Evolutionary conservation across 1,140 invertebrate species (phyloP), one percentile per base, ranked within the genome.

Genomic region (Cydia pomonella): DNA sequence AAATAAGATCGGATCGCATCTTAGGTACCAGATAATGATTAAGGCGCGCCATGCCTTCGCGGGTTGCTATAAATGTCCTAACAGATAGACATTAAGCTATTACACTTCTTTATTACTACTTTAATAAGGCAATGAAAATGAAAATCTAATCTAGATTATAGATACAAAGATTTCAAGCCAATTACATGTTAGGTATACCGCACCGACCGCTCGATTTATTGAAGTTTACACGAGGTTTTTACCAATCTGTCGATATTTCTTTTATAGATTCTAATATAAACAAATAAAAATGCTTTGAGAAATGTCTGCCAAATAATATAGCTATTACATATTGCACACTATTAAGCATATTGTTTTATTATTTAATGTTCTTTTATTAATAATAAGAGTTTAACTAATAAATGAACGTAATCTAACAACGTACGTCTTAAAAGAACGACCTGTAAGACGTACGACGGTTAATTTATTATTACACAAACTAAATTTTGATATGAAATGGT

Each of bases 1-100:
- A 92, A 91, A 91, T 92, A 76, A 77, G 82, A 80, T 84, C 77
- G 75, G 79, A 88, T 86, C 85, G 84, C 81, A 77, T 82, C 80
- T n/a, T 82, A 83, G 76, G 63, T 66, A 83, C 82, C 79, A 79
- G 72, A 78, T 76, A 80, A 81, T 82, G 86, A 85, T 88, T 84
- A 86, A 92, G 84, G 84, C 84, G 83, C 75, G 84, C 82, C 77
- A 78, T 73, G 72, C 72, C 79, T 50, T 47, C 41, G 33, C 13
- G 53, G 64, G 74, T 50, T n/a, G 63, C 63, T 41, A 69, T 69
- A 38, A 69, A 69, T 69, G 29, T 33, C 64, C 64, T 69, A 18
- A 33, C 64, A 41, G 29, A 33, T 69, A 33, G 33, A 69, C 18
- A 69, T 69, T 69, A 69, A 69, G 64, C 64, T 41, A 69, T 69